phyloP scores from a whole-genome alignment of 1,140 invertebrate species.

The Penaeus indicus region DNA sequence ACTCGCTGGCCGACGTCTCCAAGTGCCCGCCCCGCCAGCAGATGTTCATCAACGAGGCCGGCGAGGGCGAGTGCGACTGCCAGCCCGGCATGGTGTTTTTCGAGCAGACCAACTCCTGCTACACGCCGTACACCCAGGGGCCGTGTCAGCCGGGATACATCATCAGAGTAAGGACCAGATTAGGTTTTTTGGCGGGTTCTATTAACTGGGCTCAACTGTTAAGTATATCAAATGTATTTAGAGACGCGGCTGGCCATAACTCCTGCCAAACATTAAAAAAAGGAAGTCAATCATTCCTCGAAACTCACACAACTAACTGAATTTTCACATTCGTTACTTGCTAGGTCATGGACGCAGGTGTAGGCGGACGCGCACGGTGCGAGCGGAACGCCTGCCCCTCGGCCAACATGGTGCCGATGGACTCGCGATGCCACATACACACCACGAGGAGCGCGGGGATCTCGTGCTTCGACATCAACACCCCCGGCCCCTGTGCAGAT shows the following conservation, averaged over 20 bases:
- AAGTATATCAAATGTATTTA: not conserved
- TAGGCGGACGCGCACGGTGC: not conserved
- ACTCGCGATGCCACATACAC: not conserved
- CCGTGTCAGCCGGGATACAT: slow-evolving; percentile 24
- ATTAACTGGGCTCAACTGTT: too few species aligned
- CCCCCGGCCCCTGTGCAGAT: not conserved
- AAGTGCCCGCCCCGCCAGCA: slow-evolving; percentile 34
- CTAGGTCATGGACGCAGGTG: slow-evolving; percentile 14
- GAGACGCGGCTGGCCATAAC: not conserved
- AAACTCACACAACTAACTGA: too few species aligned
- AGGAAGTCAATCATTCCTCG: too few species aligned
- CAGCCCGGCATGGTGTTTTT: slow-evolving; percentile 40
- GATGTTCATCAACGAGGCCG: slow-evolving; percentile 44
- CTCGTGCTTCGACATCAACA: not conserved
- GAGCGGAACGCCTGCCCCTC: slow-evolving; percentile 15
- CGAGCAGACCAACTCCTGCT: not conserved
- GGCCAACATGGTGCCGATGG: slow-evolving; percentile 24
- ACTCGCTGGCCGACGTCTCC: not conserved
- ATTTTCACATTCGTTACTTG: too few species aligned
- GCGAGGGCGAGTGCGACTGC: slow-evolving; percentile 59
- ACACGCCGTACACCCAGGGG: slow-evolving; percentile 41
- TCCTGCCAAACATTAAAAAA: too few species aligned
- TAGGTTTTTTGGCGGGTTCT: not conserved
- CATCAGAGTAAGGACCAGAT: slow-evolving; percentile 25
- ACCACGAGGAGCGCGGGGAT: not conserved